These are phyloP conservation scores for Potamilus streckersoni DNA, from an alignment of 1,140 invertebrate species.

Conservation along the genomic window DNA sequence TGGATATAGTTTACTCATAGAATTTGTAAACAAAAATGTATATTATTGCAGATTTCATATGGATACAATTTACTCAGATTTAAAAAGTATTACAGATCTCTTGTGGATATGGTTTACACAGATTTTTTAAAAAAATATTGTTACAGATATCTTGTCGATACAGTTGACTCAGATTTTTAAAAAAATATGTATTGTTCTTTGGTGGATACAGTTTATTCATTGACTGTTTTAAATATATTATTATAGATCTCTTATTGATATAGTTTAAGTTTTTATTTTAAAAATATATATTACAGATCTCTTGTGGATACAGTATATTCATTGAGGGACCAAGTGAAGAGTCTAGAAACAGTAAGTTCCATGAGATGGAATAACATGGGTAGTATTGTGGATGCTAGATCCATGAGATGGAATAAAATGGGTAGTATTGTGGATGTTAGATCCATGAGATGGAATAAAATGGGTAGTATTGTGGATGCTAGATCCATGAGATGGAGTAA, in stretches of 20 bases:
- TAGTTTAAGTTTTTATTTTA: background rate
- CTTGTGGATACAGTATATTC: slow-evolving; percentile 33
- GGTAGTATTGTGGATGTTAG: no score
- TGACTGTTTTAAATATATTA: background rate
- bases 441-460: background rate
- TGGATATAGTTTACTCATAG: no score
- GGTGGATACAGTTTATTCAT: slow-evolving; percentile 28
- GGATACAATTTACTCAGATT: background rate
- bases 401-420: background rate
- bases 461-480: background rate
- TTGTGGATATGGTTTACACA: slow-evolving; percentile 26
- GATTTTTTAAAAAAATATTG: background rate
- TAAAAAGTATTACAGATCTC: slow-evolving; percentile 14
- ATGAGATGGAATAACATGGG: background rate
- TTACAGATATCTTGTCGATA: slow-evolving; percentile 28
- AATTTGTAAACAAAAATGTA: no score
- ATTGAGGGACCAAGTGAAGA: slow-evolving; percentile 31
- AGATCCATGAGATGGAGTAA: background rate
- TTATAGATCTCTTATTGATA: slow-evolving; percentile 18
- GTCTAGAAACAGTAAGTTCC: slow-evolving; percentile 29
- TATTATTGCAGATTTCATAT: no score
- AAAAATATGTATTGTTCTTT: background rate
- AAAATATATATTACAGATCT: slow-evolving; percentile 18
- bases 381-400: no score
- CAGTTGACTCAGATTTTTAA: slow-evolving; percentile 16